Conservation (phyloP, 1,140 invertebrate species). For the Cotesia chilonis region DNA sequence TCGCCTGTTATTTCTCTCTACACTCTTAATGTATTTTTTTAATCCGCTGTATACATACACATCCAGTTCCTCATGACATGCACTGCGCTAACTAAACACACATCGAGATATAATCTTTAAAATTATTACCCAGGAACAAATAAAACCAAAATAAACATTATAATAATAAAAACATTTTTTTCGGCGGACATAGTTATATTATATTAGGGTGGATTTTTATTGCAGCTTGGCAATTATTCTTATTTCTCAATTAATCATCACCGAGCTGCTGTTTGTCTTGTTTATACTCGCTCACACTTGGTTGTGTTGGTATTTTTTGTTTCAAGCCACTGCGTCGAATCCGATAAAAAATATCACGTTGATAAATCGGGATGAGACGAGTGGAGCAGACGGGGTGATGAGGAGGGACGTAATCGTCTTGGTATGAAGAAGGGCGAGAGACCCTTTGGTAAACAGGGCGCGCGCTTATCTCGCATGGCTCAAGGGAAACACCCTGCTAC, state of each 20-base stretch:
- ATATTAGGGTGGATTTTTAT: too few species aligned
- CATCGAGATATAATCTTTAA: too few species aligned
- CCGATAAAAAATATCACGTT: slow-evolving; percentile 35
- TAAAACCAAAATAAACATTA: too few species aligned
- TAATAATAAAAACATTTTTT: too few species aligned
- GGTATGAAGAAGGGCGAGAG: slow-evolving; percentile 7
- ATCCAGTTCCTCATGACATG: neutral
- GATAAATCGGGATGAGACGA: slow-evolving; percentile 18
- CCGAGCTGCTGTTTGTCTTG: slow-evolving; percentile 25
- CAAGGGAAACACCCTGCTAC: slow-evolving; percentile 9
- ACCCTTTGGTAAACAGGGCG: slow-evolving; percentile 18
- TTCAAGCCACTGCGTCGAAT: slow-evolving; percentile 27
- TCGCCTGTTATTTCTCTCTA: neutral
- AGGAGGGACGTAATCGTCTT: slow-evolving; percentile 28
- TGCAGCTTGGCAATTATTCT: too few species aligned
- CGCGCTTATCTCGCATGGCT: slow-evolving; percentile 33
- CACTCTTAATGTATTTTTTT: too few species aligned
- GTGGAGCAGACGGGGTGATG: too few species aligned
- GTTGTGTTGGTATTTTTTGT: slow-evolving; percentile 21
- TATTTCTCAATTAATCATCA: slow-evolving; percentile 1
- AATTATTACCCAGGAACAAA: too few species aligned
- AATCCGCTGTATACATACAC: too few species aligned
- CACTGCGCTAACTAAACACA: neutral
- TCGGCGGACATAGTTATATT: too few species aligned
- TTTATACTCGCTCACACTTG: neutral